Conservation (phyloP, 2,888 invertebrate species). For the Nephrocerus scutellatus region DNA sequence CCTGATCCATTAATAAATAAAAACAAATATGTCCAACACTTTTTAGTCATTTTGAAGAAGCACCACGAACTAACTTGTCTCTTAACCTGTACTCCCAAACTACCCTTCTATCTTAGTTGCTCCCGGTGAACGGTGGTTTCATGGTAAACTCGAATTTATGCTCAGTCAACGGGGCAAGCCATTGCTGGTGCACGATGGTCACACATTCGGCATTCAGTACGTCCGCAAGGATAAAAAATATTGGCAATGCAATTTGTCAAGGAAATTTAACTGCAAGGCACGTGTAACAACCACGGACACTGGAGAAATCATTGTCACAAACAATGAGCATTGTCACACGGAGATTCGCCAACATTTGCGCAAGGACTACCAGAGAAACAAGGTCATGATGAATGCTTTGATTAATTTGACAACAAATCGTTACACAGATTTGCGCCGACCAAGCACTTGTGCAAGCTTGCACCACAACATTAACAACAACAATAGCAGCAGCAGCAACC, state of each 20-base stretch:
- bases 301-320: slow-evolving; percentile 45
- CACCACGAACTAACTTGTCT: too few relatives aligned
- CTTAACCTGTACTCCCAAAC: too few relatives aligned
- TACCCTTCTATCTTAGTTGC: too few relatives aligned
- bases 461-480: slow-evolving; percentile 20
- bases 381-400: slow-evolving; percentile 45
- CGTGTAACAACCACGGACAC: slow-evolving; percentile 47
- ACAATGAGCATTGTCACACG: slow-evolving; percentile 49
- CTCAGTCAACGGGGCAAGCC: slow-evolving; percentile 48
- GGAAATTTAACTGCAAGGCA: slow-evolving; percentile 49
- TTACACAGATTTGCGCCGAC: slow-evolving; percentile 34
- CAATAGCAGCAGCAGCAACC: slow-evolving; percentile 25
- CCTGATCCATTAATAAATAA: too few relatives aligned
- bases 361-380: slow-evolving; percentile 47
- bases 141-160: slow-evolving; percentile 49
- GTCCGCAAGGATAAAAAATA: slow-evolving; percentile 49
- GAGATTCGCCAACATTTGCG: slow-evolving; percentile 48
- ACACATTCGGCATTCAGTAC: slow-evolving; percentile 48
- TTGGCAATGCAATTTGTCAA: slow-evolving; percentile 48
- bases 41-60: too few relatives aligned
- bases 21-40: too few relatives aligned
- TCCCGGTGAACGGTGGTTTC: slow-evolving; percentile 48
- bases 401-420: slow-evolving; percentile 40
- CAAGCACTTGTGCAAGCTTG: slow-evolving; percentile 17
- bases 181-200: slow-evolving; percentile 46